Conservation (phyloP, 1,140 invertebrate genomes). For the Drosophila pachea region DNA sequence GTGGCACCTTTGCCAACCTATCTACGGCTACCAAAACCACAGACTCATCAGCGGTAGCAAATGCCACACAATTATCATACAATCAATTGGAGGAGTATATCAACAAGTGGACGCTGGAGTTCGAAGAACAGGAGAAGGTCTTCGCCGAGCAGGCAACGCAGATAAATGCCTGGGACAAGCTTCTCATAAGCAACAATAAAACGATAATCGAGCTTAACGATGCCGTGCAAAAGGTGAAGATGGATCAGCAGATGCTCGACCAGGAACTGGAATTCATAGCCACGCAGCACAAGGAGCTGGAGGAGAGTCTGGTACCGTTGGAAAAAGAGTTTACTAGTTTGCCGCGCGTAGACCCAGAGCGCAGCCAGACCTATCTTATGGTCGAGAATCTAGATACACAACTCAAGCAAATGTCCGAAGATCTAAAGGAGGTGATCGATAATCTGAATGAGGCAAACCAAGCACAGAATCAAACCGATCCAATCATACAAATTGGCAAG, state of each 20-base stretch:
- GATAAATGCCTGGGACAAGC: slow-evolving; percentile 95
- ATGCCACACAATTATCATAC: slow-evolving; percentile 84
- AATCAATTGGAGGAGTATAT: slow-evolving; percentile 94
- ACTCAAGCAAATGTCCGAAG: slow-evolving; percentile 95
- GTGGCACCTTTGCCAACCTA: slow-evolving; percentile 56
- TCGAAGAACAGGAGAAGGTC: slow-evolving; percentile 95
- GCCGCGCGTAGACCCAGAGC: slow-evolving; percentile 89
- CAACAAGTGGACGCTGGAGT: slow-evolving; percentile 96
- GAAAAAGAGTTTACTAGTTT: slow-evolving; percentile 88
- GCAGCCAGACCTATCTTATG: slow-evolving; percentile 91
- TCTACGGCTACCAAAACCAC: slow-evolving; percentile 66
- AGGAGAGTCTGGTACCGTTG: slow-evolving; percentile 90
- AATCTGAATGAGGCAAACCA: slow-evolving; percentile 94
- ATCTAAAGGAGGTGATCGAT: slow-evolving; percentile 96
- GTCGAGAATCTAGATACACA: slow-evolving; percentile 95
- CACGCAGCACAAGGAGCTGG: slow-evolving; percentile 94
- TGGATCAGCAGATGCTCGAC: slow-evolving; percentile 93
- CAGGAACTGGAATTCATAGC: slow-evolving; percentile 96
- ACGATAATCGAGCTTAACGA: slow-evolving; percentile 93
- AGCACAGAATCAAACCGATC: slow-evolving; percentile 90
- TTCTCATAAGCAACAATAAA: slow-evolving; percentile 94
- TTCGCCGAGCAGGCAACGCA: slow-evolving; percentile 97
- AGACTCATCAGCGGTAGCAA: slow-evolving; percentile 53
- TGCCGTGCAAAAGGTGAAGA: slow-evolving; percentile 90
- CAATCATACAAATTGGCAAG: slow-evolving; percentile 94